A percentile compares a stretch with the other conserved stretches of the same genome.
These are phyloP conservation scores for Dione vanillae DNA, from an alignment of 2,888 invertebrate species.

Conservation along the genomic window DNA sequence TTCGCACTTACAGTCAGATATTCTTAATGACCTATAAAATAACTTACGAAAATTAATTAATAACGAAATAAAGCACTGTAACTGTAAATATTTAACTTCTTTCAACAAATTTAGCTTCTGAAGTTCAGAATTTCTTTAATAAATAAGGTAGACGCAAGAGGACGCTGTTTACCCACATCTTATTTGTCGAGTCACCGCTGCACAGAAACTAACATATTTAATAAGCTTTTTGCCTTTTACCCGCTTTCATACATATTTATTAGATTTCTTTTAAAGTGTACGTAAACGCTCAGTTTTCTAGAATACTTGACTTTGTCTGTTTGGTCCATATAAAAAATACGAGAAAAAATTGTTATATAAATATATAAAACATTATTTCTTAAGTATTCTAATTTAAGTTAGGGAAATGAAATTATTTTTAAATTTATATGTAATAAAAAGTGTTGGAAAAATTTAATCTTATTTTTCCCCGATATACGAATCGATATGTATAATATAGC, in stretches of 20 bases:
- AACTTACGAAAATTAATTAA: neutral
- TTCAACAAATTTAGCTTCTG: neutral
- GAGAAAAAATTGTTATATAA: neutral
- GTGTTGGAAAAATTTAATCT: neutral
- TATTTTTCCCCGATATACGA: too few species aligned
- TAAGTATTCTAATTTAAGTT: neutral
- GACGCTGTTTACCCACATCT: conserved; percentile 26
- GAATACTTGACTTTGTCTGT: conserved; percentile 11
- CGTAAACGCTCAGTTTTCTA: conserved; percentile 17
- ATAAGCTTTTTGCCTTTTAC: conserved; percentile 29
- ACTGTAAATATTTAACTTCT: too few species aligned
- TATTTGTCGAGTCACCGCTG: conserved; percentile 29
- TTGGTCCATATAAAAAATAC: conserved; percentile 11
- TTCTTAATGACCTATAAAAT: too few species aligned
- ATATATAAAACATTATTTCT: neutral
- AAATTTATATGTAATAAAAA: neutral
- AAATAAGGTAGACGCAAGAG: conserved; percentile 23
- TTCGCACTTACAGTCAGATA: too few species aligned
- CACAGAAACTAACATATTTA: conserved; percentile 27
- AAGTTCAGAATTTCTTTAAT: conserved; percentile 24
- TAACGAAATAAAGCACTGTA: neutral
- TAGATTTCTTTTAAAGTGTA: conserved; percentile 26
- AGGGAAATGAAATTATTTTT: neutral
- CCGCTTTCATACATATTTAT: conserved; percentile 26
- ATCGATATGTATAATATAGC: too few species aligned